These are phyloP conservation scores for Deroptyus accipitrinus DNA, from an alignment of 2,113 vertebrate species.

Conservation along the genomic window DNA sequence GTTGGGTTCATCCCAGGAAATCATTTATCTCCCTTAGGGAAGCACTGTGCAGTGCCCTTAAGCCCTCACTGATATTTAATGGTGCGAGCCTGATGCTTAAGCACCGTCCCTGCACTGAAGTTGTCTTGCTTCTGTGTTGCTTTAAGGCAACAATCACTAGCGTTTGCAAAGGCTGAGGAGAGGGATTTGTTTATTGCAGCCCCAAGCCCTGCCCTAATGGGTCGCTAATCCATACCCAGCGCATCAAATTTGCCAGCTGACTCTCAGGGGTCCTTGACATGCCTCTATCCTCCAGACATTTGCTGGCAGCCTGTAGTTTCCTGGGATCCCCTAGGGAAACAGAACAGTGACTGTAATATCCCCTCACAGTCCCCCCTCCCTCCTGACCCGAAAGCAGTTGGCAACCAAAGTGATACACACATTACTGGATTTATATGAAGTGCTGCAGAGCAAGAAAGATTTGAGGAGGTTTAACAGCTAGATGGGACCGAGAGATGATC, in stretches of 20 bases:
- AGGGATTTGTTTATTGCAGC: conserved; percentile 25
- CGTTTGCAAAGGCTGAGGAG: neutral
- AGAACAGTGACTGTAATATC: neutral
- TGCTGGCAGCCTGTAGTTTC: conserved; percentile 11
- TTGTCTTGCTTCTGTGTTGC: neutral
- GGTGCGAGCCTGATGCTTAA: neutral
- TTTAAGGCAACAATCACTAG: neutral
- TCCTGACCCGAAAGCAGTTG: conserved; percentile 28
- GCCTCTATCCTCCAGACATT: neutral
- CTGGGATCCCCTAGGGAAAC: neutral
- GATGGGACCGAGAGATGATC: conserved; percentile 61
- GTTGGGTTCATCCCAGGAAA: conserved; percentile 17
- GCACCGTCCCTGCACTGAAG: rapidly evolving
- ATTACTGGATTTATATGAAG: conserved; percentile 71
- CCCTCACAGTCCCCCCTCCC: neutral
- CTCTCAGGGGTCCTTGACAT: neutral
- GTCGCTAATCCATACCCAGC: conserved; percentile 45
- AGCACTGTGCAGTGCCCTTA: neutral
- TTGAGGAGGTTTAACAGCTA: conserved; percentile 68
- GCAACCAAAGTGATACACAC: conserved; percentile 52
- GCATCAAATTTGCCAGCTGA: conserved; percentile 17
- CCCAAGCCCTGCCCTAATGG: conserved; percentile 29
- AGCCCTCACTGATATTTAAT: neutral
- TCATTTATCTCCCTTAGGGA: neutral
- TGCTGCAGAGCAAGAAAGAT: conserved; percentile 68